Evolutionary conservation across 2,888 invertebrate species (phyloP).

Genomic region (Rhagonycha fulva): DNA sequence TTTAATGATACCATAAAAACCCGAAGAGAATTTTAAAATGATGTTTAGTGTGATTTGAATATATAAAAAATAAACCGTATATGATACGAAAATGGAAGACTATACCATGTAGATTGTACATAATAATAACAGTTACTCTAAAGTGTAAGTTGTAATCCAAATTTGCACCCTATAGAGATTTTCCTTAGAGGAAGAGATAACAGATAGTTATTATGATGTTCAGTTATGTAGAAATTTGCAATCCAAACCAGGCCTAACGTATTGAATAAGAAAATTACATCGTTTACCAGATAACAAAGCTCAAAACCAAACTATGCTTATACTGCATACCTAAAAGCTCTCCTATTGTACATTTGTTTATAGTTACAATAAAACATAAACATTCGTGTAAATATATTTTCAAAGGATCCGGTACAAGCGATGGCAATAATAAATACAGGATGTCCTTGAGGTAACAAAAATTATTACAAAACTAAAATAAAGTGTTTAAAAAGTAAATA

Average conservation of each 20-base stretch:
- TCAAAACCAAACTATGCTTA: not conserved
- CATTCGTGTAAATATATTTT: not conserved
- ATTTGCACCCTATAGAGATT: constrained; percentile 35
- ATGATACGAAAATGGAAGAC: not conserved
- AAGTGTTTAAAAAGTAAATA: not conserved
- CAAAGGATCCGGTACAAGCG: not conserved
- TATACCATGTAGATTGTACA: constrained; percentile 13
- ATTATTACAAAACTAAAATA: not conserved
- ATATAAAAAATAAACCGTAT: not conserved
- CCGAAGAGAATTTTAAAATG: constrained; percentile 9
- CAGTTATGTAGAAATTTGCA: constrained; percentile 16
- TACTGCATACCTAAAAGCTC: not conserved
- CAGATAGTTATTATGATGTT: constrained; percentile 15
- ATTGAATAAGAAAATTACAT: constrained; percentile 19
- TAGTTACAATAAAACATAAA: not conserved
- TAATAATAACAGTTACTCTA: constrained; percentile 26
- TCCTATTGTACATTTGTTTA: not conserved
- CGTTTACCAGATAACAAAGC: constrained; percentile 18
- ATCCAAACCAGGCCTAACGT: constrained; percentile 10
- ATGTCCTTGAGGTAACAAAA: not conserved
- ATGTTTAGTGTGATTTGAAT: not conserved
- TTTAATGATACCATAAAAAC: not conserved
- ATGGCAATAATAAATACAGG: not conserved
- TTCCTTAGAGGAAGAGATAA: constrained; percentile 27
- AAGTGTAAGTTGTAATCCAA: constrained; percentile 22